Percentiles rank a stretch among this genome's conserved stretches.
phyloP scores from a whole-genome alignment of 2,113 vertebrate species.

The Cheilinus undulatus region DNA sequence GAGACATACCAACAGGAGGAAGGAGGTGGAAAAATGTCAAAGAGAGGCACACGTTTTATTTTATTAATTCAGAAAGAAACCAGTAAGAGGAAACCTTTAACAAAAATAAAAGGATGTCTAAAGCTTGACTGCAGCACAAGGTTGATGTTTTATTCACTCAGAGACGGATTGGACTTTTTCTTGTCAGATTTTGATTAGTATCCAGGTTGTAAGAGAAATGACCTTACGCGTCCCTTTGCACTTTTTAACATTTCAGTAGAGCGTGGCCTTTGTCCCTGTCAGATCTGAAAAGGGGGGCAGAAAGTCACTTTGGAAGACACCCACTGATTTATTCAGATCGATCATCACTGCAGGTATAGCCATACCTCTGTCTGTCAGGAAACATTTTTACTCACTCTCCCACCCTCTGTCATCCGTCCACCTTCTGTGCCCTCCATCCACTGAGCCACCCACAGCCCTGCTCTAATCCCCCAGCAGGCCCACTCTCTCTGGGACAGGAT shows the following conservation, averaged over 20 bases:
- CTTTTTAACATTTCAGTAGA: no score
- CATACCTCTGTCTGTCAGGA: conserved; percentile 23
- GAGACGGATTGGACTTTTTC: no score
- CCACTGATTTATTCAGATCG: conserved; percentile 13
- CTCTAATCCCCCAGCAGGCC: conserved; percentile 72
- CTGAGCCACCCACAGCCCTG: conserved; percentile 61
- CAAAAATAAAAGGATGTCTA: background rate
- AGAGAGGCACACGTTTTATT: conserved; percentile 1
- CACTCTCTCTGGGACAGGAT: conserved; percentile 70
- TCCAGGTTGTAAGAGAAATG: no score
- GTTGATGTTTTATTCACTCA: conserved; percentile 7
- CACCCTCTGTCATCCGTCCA: conserved; percentile 28
- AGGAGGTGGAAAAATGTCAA: conserved; percentile 1
- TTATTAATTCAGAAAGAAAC: conserved; percentile 15
- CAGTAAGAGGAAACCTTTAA: background rate
- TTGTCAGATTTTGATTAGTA: no score
- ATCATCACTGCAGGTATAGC: conserved; percentile 1
- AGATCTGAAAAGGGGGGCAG: background rate
- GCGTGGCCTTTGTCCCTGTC: no score
- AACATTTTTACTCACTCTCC: conserved; percentile 31
- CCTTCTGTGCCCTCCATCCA: conserved; percentile 55
- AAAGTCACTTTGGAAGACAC: conserved; percentile 7
- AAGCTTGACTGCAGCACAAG: no score
- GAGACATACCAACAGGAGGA: conserved; percentile 40
- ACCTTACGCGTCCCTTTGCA: no score